Percentiles rank a stretch among this genome's conserved stretches.
Conservation (phyloP, 2,113 vertebrate genomes). For the Tor tambroides region DNA sequence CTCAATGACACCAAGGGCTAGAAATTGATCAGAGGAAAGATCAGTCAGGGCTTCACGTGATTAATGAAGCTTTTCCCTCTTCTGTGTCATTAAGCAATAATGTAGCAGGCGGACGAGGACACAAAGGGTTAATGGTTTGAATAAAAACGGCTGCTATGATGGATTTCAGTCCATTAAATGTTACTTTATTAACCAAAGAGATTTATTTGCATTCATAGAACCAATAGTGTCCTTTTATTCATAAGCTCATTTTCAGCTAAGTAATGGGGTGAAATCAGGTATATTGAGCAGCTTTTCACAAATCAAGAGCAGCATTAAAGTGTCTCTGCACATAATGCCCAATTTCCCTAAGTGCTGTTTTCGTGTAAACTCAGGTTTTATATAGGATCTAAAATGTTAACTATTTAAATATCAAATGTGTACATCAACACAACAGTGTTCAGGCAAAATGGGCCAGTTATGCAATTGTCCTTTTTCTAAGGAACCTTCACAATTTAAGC, state of each 20-base stretch:
- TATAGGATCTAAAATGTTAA: neutral
- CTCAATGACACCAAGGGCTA: too few relatives aligned
- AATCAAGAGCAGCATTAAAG: neutral
- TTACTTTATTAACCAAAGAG: constrained; percentile 14
- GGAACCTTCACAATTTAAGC: neutral
- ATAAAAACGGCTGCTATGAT: constrained; percentile 22
- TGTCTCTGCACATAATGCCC: neutral
- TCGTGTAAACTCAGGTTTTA: neutral
- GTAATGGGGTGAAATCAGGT: constrained; percentile 8
- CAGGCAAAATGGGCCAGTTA: neutral
- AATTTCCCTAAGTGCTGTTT: neutral
- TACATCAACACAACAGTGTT: neutral
- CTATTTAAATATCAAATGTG: neutral
- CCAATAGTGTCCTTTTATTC: neutral
- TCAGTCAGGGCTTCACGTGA: neutral
- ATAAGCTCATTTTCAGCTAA: constrained; percentile 8
- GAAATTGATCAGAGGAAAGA: too few relatives aligned
- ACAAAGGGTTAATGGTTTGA: constrained; percentile 18
- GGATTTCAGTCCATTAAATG: constrained; percentile 27
- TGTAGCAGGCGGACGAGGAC: neutral
- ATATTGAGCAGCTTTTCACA: neutral
- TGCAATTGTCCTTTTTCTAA: neutral
- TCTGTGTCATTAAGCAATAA: neutral
- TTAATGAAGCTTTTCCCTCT: neutral
- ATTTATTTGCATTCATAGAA: neutral